A percentile compares a stretch with the other conserved stretches of the same genome.
These are phyloP conservation scores for Strigamia transsilvanica DNA, from an alignment of 2,888 invertebrate species.

Conservation along the genomic window DNA sequence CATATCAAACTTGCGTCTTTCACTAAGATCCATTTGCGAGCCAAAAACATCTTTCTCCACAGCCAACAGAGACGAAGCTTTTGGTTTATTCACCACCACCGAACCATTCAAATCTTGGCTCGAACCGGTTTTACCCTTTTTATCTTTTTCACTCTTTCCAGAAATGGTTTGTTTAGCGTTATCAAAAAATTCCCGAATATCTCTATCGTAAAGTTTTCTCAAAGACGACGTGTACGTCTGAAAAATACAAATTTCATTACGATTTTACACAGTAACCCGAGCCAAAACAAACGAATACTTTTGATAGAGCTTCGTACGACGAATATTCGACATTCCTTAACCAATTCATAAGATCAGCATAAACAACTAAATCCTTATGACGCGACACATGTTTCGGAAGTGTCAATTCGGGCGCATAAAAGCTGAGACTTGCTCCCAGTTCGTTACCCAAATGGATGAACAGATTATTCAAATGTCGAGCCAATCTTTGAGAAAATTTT, in stretches of 20 bases:
- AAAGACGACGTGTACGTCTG: slow-evolving; percentile 79
- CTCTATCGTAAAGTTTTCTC: slow-evolving; percentile 87
- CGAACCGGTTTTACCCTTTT: slow-evolving; percentile 54
- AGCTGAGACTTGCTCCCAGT: slow-evolving; percentile 71
- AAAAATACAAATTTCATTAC: background rate
- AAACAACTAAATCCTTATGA: slow-evolving; percentile 85
- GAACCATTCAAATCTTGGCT: slow-evolving; percentile 56
- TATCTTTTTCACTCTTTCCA: slow-evolving; percentile 37
- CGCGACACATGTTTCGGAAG: slow-evolving; percentile 80
- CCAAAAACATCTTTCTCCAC: slow-evolving; percentile 74
- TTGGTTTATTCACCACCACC: slow-evolving; percentile 56
- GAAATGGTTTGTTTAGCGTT: slow-evolving; percentile 69
- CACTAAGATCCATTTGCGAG: slow-evolving; percentile 71
- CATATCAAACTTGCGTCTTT: slow-evolving; percentile 64
- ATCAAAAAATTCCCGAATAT: slow-evolving; percentile 81
- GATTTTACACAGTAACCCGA: background rate
- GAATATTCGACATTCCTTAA: slow-evolving; percentile 84
- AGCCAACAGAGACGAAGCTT: slow-evolving; percentile 65
- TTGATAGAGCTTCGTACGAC: slow-evolving; percentile 80
- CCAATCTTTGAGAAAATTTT: slow-evolving; percentile 82
- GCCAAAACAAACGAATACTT: slow-evolving; percentile 61
- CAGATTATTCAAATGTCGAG: slow-evolving; percentile 90
- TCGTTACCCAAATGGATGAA: slow-evolving; percentile 87
- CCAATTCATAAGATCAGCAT: slow-evolving; percentile 92
- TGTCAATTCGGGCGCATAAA: slow-evolving; percentile 67